Base-by-base conservation (phyloP, 2,888 invertebrate species). In the Prenolepis imparis region DNA sequence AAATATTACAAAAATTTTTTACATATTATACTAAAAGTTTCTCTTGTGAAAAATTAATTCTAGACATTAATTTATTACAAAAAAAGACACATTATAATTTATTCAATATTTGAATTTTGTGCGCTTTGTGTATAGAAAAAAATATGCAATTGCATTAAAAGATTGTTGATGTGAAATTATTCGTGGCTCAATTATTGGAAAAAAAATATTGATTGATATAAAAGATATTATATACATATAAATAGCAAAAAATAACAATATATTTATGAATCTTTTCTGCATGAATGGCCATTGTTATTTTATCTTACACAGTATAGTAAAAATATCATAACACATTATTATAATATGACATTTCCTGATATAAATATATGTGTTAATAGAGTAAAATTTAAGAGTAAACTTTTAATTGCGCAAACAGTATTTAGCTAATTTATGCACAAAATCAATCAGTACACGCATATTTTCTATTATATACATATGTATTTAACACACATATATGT, bases 181-280 rank as follows among this genome's bases (percentile, higher is more conserved):
- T 80, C n/a, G 44, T 88, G 70, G 64, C 63, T 89, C 86, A 83
- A 86, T 86, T 48, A 83, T 80, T 64, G 32, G 44, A 39, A n/a
- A 78, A 57, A 21, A 6, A 15, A 64, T 15, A 41, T 55, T 48
- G 28, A 55, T 12, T 48, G 18, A 48, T 48, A 28, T 11, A 52
- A 55, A 73, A 18, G 39, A 63, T 32, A 44, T 39, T 3, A 63
- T 9, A 15, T 6, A 15, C 3, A 63, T 11, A 11, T 12, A 18
- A 15, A 59, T 48, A n/a, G n/a, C 64, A 32, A 32, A 44, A 63
- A 88, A 82, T 48, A 70, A 66, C 32, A 32, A 28, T 73, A 77
- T 57, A 87, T 85, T 82, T 55, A 61, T 74, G 73, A 84, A 48
- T 39, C 18, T 63, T 57, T 55, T 81, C 73, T 83, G 88, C 84